These are phyloP conservation scores for Equus przewalskii DNA, from an alignment of 2,113 vertebrate genomes.

Conservation along the genomic window DNA sequence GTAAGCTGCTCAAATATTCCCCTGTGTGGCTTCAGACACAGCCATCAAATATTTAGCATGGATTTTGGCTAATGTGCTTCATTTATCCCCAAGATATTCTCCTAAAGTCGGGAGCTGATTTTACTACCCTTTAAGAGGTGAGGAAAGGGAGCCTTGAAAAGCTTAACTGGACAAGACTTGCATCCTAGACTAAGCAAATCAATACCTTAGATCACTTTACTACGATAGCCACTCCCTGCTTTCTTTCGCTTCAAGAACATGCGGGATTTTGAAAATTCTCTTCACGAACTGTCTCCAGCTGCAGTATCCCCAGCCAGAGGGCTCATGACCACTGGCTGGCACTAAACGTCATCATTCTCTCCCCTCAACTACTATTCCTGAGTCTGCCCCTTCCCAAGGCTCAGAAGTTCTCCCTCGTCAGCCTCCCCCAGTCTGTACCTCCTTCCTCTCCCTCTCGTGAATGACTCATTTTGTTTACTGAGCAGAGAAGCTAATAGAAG, in stretches of 20 bases:
- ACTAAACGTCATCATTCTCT: conserved; percentile 26
- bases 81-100: conserved; percentile 62
- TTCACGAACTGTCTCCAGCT: conserved; percentile 62
- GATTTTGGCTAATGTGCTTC: conserved; percentile 62
- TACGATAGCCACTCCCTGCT: conserved; percentile 52
- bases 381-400: neutral
- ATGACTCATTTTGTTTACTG: conserved; percentile 88
- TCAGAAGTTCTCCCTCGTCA: neutral
- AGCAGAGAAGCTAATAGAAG: conserved; percentile 88
- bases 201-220: conserved; percentile 44
- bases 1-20: conserved; percentile 74
- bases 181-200: conserved; percentile 44
- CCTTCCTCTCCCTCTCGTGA: conserved; percentile 82
- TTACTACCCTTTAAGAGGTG: conserved; percentile 14
- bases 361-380: conserved; percentile 8
- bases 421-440: conserved; percentile 64
- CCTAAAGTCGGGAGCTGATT: conserved; percentile 48
- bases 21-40: conserved; percentile 68
- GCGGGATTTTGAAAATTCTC: conserved; percentile 71
- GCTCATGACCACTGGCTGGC: conserved; percentile 58
- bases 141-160: conserved; percentile 33
- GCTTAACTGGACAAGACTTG: conserved; percentile 61
- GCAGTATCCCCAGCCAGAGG: conserved; percentile 53
- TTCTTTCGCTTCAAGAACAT: conserved; percentile 37
- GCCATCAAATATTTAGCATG: conserved; percentile 80